phyloP scores from a whole-genome alignment of 64 coral and sea anemone genomes.

The Montipora capricornis region DNA sequence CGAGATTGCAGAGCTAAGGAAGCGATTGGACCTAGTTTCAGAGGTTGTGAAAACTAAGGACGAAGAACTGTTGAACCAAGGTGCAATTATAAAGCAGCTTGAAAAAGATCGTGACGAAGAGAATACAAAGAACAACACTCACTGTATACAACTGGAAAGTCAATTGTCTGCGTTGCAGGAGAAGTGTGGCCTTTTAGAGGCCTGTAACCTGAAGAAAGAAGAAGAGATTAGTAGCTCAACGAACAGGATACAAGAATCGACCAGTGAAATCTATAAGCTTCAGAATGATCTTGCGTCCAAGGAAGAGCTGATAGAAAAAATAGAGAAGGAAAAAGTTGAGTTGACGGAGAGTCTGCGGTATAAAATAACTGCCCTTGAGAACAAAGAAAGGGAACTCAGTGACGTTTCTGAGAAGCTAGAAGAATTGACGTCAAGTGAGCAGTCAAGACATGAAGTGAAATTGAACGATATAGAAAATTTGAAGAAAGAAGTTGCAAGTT shows the following conservation, averaged over 20 bases:
- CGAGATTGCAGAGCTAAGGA: slow-evolving; percentile 8
- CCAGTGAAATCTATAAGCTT: background rate
- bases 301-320: background rate
- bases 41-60: slow-evolving; percentile 35
- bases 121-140: background rate
- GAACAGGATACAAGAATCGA: slow-evolving; percentile 7
- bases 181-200: slow-evolving; percentile 4
- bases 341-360: background rate
- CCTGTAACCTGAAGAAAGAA: background rate
- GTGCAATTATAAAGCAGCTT: background rate
- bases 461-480: slow-evolving; percentile 1
- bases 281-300: slow-evolving; percentile 13
- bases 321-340: slow-evolving; percentile 4
- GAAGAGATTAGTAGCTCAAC: background rate
- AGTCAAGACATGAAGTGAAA: slow-evolving; percentile 22
- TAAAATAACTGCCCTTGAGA: slow-evolving; percentile 10
- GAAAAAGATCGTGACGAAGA: slow-evolving; percentile 6
- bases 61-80: slow-evolving; percentile 14
- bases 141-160: background rate
- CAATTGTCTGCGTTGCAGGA: slow-evolving; percentile 1
- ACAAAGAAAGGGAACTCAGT: slow-evolving; percentile 45
- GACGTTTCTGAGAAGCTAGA: slow-evolving; percentile 7
- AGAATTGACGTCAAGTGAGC: slow-evolving; percentile 1
- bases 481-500: slow-evolving; percentile 12
- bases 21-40: background rate